Base-by-base conservation (phyloP, 2,888 invertebrate species). In the Leptinotarsa tumamoca region DNA sequence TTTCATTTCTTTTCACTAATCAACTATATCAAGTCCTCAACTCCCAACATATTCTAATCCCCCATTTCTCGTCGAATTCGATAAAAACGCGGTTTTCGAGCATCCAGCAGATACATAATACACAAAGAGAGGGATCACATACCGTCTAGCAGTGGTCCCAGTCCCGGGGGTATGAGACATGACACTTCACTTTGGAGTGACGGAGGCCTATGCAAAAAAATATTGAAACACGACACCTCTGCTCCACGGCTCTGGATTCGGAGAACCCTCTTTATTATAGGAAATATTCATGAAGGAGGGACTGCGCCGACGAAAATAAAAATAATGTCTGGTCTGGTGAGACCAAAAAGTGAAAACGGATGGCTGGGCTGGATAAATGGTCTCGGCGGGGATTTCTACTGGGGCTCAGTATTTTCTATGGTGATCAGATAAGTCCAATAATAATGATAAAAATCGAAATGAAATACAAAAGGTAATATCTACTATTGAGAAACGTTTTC, bases 171-270 rank as follows among this genome's bases (percentile, higher is more conserved):
- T 81, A 83, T 82, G 84, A 84, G 86, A 89, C 88, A 88, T 86
- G 89, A 88, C 88, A 88, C 88, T 88, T 87, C 87, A 88, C 88
- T 88, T 87, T 87, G 83, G 83, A 79, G 78, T 79, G 81, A 82
- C 81, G 82, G 82, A 82, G 79, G 80, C 82, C 82, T 84, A 86
- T 86, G 86, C 85, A 86, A 86, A 63, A 86, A 85, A 87, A 84
- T 84, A 82, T 86, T 83, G 86, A 87, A 87, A 87, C 86, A 84
- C 84, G 87, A 87, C 86, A 86, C 85, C 84, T 78, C 76, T 58
- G 68, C 63, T 72, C 51, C 51, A 71, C 54, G 71, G 73, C 52
- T 73, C 67, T 56, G 68, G 67, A 63, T 66, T 51, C 23, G 50
- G 61, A 56, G 68, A 66, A 73, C 75, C 78, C 75, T 78, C 75